These are phyloP conservation scores for Caenorhabditis sulstoni DNA, from an alignment of 2,888 invertebrate genomes.

Conservation along the genomic window DNA sequence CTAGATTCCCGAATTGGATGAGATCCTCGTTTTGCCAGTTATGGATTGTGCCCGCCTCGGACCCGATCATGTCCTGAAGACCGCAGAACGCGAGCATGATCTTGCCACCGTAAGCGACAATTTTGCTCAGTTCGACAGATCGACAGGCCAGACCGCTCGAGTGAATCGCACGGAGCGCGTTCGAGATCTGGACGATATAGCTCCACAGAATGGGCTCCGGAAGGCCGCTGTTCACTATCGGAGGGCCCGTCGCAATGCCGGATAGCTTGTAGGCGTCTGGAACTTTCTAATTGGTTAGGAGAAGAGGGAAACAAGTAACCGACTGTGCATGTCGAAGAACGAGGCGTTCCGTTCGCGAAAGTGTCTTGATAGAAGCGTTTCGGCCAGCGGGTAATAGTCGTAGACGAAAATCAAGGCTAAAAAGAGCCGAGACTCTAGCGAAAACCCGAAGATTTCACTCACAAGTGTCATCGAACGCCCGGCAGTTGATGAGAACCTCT, in stretches of 20 bases:
- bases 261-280: constrained; percentile 31
- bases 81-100: constrained; percentile 65
- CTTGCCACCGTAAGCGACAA: constrained; percentile 82
- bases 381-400: constrained; percentile 93
- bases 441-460: constrained; percentile 82
- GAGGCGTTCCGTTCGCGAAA: constrained; percentile 17
- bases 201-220: constrained; percentile 87
- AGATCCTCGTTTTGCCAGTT: constrained; percentile 87
- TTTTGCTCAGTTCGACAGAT: constrained; percentile 93
- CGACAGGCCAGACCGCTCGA: constrained; percentile 88
- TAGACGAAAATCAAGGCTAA: constrained; percentile 95
- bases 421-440: constrained; percentile 19
- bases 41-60: constrained; percentile 59
- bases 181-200: constrained; percentile 94
- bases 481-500: constrained; percentile 92
- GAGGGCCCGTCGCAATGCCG: constrained; percentile 4
- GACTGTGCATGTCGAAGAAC: neutral
- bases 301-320: too few species aligned
- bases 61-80: constrained; percentile 57
- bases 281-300: neutral
- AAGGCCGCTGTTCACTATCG: too few species aligned
- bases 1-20: constrained; percentile 91
- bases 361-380: constrained; percentile 90
- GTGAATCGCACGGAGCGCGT: constrained; percentile 93
- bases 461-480: constrained; percentile 97